A percentile compares a stretch with the other conserved stretches of the same genome.
Evolutionary conservation across 2,797 vertebrate species (phyloP).

Genomic region (Karalla daura): DNA sequence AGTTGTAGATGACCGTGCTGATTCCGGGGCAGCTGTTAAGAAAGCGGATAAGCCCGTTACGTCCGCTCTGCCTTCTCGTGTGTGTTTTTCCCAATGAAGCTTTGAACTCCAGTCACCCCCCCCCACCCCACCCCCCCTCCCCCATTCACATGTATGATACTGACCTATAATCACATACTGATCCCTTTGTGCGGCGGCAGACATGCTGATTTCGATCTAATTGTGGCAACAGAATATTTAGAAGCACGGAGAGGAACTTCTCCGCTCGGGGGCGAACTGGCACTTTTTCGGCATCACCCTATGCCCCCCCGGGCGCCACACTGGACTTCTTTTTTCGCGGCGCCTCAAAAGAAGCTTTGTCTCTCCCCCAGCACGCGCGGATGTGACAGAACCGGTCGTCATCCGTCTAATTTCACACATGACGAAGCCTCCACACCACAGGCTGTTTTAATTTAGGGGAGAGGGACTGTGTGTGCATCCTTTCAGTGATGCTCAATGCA

Average conservation of each 20-base stretch:
- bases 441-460: slow-evolving; percentile 38
- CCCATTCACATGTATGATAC: background rate
- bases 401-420: slow-evolving; percentile 62
- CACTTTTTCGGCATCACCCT: slow-evolving; percentile 24
- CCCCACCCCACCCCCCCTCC: too few relatives aligned
- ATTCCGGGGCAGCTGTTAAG: background rate
- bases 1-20: background rate
- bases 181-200: slow-evolving; percentile 41
- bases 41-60: background rate
- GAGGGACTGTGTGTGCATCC: background rate
- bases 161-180: slow-evolving; percentile 23
- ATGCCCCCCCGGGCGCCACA: slow-evolving; percentile 37
- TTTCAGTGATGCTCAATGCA: background rate
- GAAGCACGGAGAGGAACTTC: slow-evolving; percentile 24
- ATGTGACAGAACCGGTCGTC: slow-evolving; percentile 44
- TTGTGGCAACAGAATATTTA: slow-evolving; percentile 24
- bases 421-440: slow-evolving; percentile 15
- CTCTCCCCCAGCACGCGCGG: slow-evolving; percentile 1
- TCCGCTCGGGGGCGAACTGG: slow-evolving; percentile 44
- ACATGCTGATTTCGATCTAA: slow-evolving; percentile 52
- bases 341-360: slow-evolving; percentile 48
- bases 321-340: slow-evolving; percentile 23
- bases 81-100: background rate
- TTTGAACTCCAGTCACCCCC: background rate
- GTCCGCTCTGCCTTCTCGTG: background rate